Evolutionary conservation across 2,113 vertebrate species (phyloP), one percentile per base, ranked within the genome.

Genomic region (Paratilapia polleni): DNA sequence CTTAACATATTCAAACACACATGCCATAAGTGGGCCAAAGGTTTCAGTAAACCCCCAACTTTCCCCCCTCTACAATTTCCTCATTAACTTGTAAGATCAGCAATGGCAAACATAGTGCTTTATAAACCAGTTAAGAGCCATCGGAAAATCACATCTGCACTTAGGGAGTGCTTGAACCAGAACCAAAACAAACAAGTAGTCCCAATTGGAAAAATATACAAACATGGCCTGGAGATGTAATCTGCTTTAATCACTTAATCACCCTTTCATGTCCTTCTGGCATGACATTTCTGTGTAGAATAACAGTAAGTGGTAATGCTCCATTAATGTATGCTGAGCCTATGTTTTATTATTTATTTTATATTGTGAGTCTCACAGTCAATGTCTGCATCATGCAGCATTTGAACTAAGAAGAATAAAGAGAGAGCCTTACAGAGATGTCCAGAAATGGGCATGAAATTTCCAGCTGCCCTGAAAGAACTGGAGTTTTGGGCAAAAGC

Each of bases 171-270:
- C 26, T 83, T 84, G 58, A 77, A 47, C 20, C 0, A 38, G 62
- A 82, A 88, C 28, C 64, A 87, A 89, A 88, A 86, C 43, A 89
- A 93, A 92, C 82, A 81, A 56, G 22, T 24, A 22, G 57, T 76
- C 70, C 60, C 15, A 17, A 54, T 28, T 83, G 80, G 77, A 85
- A 73, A 81, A 77, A 90, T 83, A 88, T 15, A 77, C 79, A 92
- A 82, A 91, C 66, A 81, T 70, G 63, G 59, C 38, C 52, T 34
- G 58, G 34, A 83, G 84, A 87, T 84, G 13, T 82, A 87, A 85
- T 89, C 84, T 80, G 17, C 5, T 60, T 88, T 34, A 34, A 66
- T 85, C 52, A 26, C 54, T 78, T 83, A 82, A 86, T 88, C 64
- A 78, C 57, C 87, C 76, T 76, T 83, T 49, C 54, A 62, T 78